Conservation (phyloP, 2,888 invertebrate genomes). For the Tenodera sinensis region DNA sequence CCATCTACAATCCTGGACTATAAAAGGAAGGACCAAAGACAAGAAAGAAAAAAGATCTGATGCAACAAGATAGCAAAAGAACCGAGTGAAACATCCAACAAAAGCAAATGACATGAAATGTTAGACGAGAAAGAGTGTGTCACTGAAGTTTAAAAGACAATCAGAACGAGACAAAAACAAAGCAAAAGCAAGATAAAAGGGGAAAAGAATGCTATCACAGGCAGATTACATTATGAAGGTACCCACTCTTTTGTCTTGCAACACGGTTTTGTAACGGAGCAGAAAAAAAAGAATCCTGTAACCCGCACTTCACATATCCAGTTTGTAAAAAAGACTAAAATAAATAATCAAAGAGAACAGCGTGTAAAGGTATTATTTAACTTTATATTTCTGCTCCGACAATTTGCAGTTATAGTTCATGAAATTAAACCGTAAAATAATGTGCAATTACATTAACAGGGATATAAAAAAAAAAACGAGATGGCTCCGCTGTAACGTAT, state of each 20-base stretch:
- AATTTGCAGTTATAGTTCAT: too few relatives aligned
- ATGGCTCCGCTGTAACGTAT: too few relatives aligned
- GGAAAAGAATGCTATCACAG: neutral
- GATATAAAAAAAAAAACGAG: too few relatives aligned
- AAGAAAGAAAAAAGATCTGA: too few relatives aligned
- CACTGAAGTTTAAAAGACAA: neutral
- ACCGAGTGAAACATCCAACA: neutral
- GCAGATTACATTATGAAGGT: neutral
- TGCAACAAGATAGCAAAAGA: neutral
- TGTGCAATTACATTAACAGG: too few relatives aligned
- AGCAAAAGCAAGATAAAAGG: neutral
- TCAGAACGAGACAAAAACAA: neutral
- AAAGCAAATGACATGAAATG: neutral
- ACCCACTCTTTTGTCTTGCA: neutral
- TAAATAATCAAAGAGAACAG: neutral
- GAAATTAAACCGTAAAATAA: too few relatives aligned
- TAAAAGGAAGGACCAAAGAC: too few relatives aligned
- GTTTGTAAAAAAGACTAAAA: neutral
- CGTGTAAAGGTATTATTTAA: too few relatives aligned
- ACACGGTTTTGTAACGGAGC: neutral
- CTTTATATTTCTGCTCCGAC: too few relatives aligned
- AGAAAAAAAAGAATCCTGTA: neutral
- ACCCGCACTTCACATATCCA: neutral
- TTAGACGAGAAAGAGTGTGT: neutral
- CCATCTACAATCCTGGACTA: too few relatives aligned